phyloP scores from a whole-genome alignment of 2,797 vertebrate species.

The Trematomus bernacchii region DNA sequence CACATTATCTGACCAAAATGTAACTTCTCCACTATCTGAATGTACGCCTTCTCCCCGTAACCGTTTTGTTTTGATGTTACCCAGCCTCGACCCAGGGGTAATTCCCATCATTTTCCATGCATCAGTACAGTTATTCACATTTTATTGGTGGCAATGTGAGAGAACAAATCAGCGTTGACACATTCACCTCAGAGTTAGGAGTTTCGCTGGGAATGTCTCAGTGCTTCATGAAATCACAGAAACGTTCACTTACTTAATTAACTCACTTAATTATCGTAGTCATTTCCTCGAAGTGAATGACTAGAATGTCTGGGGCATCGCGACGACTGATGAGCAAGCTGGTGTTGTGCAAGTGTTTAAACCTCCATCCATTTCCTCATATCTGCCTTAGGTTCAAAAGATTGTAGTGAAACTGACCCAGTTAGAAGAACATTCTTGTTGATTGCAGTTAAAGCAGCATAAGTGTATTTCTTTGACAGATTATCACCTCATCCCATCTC shows the following conservation, averaged over 20 bases:
- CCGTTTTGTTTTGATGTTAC: constrained; percentile 44
- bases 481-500: too few species aligned
- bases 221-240: background rate
- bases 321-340: background rate
- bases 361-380: background rate
- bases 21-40: constrained; percentile 29
- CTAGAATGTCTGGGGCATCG: background rate
- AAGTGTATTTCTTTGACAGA: background rate
- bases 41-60: constrained; percentile 4
- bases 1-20: constrained; percentile 61
- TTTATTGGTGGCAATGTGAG: constrained; percentile 46
- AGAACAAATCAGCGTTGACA: constrained; percentile 53
- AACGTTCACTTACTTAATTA: constrained; percentile 24
- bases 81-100: constrained; percentile 49
- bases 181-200: constrained; percentile 23
- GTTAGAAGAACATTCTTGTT: background rate
- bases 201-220: background rate
- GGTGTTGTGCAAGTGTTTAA: constrained; percentile 26
- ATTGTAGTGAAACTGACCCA: background rate
- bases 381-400: background rate
- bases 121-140: constrained; percentile 44
- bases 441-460: background rate
- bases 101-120: constrained; percentile 67
- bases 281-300: constrained; percentile 45
- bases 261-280: constrained; percentile 6